Evolutionary conservation across 1,140 invertebrate genomes (phyloP), one percentile per base, ranked within the genome.

Genomic region (Cydia amplana): DNA sequence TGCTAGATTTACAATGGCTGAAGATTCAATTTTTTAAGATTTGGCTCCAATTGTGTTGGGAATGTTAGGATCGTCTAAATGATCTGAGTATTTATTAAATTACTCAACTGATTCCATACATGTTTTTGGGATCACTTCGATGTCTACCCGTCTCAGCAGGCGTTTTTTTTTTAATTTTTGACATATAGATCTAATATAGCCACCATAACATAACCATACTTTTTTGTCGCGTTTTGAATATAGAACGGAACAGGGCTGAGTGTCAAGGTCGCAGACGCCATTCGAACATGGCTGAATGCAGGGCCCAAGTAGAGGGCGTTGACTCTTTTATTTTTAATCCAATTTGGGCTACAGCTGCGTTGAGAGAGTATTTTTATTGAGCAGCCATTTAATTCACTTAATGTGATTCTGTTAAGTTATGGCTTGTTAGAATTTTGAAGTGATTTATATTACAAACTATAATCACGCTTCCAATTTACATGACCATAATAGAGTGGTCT

Each of bases 191-290:
- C 14, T 51, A 5, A 4, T 60, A 60, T 23, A 10, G 55, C 20
- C 20, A 23, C 20, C 55, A 60, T 23, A 60, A 23, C 55, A 60
- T 23, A 60, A 23, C 51, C 6, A 55, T 55, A 12, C n/a, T n/a
- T 60, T 60, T 23, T 23, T 23, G 20, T 65, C 25, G 23, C 28
- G 9, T 70, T 70, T 70, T 70, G 43, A 70, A 70, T 20, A 70
- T 40, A 36, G 32, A 70, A 70, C 65, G 65, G 65, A 75, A 20
- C 74, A 60, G 51, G 79, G 46, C 40, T 16, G 65, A 65, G 79
- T 86, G 85, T 86, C 85, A 87, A 87, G 85, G 85, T 85, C 85
- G 83, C 73, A 79, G 75, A 76, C 79, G 67, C 65, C 75, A 76
- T 76, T 78, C 79, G 77, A 65, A 73, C 79, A 65, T 60, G 51